Evolutionary conservation across 2,113 vertebrate genomes (phyloP), one percentile per base, ranked within the genome.

Genomic region (Campylomormyrus tamandua): DNA sequence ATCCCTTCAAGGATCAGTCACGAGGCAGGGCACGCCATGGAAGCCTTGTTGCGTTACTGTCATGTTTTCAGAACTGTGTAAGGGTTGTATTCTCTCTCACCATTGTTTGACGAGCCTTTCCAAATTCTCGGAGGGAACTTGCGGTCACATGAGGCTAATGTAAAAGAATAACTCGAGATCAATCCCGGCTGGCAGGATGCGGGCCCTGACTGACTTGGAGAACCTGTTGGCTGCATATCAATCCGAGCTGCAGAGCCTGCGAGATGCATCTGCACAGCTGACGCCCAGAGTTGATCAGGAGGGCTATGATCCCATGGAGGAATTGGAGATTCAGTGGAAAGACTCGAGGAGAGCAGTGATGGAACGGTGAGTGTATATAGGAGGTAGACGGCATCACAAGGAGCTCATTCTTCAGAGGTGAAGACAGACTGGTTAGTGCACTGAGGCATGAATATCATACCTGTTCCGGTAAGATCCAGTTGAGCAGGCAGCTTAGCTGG

Each of bases 131-230:
- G 27, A 42, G 15, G 13, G 13, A 42, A 42, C 31, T 17, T 8
- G 35, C 13, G 2, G 13, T 19, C 74, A 42, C 74, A 80, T 35
- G 74, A 42, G 31, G 17, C 4, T 42, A 80, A 80, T 42, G 27
- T 80, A 19, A 19, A 77, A 39, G 13, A 77, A 0, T 77, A 77
- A 42, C 15, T 42, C 19, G 0, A 35, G 13, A 80, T 80, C 48
- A 13, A 42, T 52, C 80, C 5, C 87, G 31, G 27, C 53, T 27
- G 58, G 3, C 87, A 99, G 98, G 94, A 93, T 98, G 89, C 97
- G 97, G 85, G 95, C 92, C 11, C 93, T 99, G 93, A 94, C 88
- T 1, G 97, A 96, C 89, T 89, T 98, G 92, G 96, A 98, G 90
- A 93, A 92, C 31, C 96, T 96, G 87, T 91, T 99, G 56, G 95